Percentiles rank a stretch among this genome's conserved stretches.
phyloP scores from a whole-genome alignment of 2,113 vertebrate genomes.

The Calidris pugnax region DNA sequence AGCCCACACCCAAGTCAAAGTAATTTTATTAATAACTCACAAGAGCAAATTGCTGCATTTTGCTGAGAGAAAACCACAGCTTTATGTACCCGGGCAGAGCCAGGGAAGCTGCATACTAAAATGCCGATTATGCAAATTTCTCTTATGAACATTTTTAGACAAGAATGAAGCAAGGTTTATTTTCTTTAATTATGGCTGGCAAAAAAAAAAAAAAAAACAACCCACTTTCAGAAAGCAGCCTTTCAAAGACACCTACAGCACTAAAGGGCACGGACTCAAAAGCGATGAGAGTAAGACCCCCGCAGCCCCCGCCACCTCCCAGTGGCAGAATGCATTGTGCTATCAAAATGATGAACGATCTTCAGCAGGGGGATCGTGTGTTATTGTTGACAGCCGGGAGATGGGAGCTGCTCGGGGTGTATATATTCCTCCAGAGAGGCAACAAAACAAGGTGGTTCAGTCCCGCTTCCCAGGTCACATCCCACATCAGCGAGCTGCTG shows the following conservation, averaged over 20 bases:
- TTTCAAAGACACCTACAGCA: constrained; percentile 12
- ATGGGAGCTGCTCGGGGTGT: background rate
- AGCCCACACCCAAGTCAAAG: background rate
- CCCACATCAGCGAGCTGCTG: background rate
- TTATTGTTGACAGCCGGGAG: constrained; percentile 35
- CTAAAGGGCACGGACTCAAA: background rate
- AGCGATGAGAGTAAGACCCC: background rate
- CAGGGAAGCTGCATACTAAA: constrained; percentile 25
- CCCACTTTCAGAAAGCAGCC: background rate
- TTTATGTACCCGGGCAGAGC: background rate
- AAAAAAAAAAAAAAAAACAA: background rate
- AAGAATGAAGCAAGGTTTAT: constrained; percentile 35
- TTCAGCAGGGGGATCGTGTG: background rate
- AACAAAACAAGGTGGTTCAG: constrained; percentile 50
- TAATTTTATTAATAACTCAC: constrained; percentile 38
- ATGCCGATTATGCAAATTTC: constrained; percentile 18
- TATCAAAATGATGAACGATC: constrained; percentile 43
- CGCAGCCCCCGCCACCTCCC: background rate
- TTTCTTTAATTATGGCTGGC: constrained; percentile 59
- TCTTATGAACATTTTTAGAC: constrained; percentile 34
- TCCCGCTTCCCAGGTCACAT: constrained; percentile 25
- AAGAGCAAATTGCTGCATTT: background rate
- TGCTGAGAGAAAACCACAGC: background rate
- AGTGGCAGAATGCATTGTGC: constrained; percentile 37
- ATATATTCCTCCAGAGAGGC: constrained; percentile 28